Evolutionary conservation across 2,797 vertebrate genomes (phyloP).

Genomic region (Rhinogobio ventralis): DNA sequence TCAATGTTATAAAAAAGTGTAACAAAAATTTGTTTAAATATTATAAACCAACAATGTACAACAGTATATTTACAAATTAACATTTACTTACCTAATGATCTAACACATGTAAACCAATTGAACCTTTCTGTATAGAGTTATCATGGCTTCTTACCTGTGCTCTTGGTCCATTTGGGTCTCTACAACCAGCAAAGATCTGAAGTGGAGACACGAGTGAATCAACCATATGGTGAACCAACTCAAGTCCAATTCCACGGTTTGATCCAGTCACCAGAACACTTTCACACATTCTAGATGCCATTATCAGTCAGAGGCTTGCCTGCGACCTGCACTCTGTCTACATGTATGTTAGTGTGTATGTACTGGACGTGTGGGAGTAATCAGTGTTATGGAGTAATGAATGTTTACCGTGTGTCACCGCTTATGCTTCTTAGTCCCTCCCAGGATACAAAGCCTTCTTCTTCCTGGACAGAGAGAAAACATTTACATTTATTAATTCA

Average conservation of each 20-base stretch:
- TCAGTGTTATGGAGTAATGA: not conserved
- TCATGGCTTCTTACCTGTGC: slow-evolving; percentile 57
- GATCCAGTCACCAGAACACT: slow-evolving; percentile 69
- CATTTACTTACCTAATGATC: not conserved
- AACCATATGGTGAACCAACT: slow-evolving; percentile 59
- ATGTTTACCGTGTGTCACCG: not conserved
- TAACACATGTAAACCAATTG: not conserved
- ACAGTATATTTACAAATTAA: not conserved
- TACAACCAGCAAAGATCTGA: slow-evolving; percentile 66
- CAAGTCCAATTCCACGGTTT: slow-evolving; percentile 67
- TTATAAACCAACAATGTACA: not conserved
- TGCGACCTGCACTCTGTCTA: not conserved
- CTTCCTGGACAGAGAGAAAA: not conserved
- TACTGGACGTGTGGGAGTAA: slow-evolving; percentile 23
- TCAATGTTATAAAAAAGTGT: not conserved
- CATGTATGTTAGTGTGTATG: slow-evolving; percentile 14
- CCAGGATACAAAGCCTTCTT: not conserved
- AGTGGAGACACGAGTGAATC: slow-evolving; percentile 23
- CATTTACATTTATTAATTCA: not conserved
- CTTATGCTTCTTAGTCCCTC: slow-evolving; percentile 7
- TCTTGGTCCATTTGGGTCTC: slow-evolving; percentile 56
- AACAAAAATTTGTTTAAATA: not conserved
- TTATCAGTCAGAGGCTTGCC: not conserved
- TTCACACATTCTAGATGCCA: slow-evolving; percentile 39
- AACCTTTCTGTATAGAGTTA: not conserved